A percentile compares a stretch with the other conserved stretches of the same genome.
Evolutionary conservation across 2,888 invertebrate genomes (phyloP).

Genomic region (Poecilus cupreus): DNA sequence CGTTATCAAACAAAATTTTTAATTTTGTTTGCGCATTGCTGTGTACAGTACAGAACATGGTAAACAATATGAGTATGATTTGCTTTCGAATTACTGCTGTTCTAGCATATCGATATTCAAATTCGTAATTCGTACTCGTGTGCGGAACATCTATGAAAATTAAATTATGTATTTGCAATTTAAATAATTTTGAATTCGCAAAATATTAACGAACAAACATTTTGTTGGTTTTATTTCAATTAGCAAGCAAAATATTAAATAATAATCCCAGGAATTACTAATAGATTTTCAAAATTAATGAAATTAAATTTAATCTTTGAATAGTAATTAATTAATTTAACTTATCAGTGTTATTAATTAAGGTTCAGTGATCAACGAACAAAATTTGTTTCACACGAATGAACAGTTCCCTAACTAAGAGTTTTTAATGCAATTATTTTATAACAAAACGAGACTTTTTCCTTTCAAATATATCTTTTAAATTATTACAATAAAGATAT

Average conservation of each 20-base stretch:
- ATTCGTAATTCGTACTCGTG: neutral
- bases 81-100: conserved; percentile 21
- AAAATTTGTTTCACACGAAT: conserved; percentile 1
- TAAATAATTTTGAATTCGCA: conserved; percentile 14
- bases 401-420: neutral
- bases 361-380: neutral
- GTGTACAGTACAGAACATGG: neutral
- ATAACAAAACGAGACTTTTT: too few relatives aligned
- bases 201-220: neutral
- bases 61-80: conserved; percentile 30
- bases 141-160: conserved; percentile 14
- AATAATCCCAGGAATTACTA: neutral
- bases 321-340: conserved; percentile 21
- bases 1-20: conserved; percentile 22
- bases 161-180: conserved; percentile 6
- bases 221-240: neutral
- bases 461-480: too few relatives aligned
- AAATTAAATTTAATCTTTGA: conserved; percentile 17
- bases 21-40: conserved; percentile 5
- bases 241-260: neutral
- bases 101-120: conserved; percentile 31
- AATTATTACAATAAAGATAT: too few relatives aligned
- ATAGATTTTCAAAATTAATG: neutral
- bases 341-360: conserved; percentile 16
- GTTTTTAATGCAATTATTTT: neutral